Evolutionary conservation across 2,797 vertebrate genomes (phyloP), one percentile per base, ranked within the genome.

Genomic region (Myripristis murdjan): DNA sequence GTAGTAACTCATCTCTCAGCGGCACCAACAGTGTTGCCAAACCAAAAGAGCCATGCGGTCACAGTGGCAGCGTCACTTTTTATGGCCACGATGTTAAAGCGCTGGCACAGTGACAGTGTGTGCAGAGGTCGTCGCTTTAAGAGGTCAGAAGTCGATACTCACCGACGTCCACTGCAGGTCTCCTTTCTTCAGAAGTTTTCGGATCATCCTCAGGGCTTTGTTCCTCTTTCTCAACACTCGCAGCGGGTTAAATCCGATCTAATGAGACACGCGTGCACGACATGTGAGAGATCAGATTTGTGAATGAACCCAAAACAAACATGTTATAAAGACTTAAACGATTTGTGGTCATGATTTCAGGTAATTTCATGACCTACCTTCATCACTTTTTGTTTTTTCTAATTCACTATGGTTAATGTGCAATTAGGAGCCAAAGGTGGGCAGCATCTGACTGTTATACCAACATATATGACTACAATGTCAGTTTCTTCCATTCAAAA

Each of bases 201-300:
- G 94, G 47, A 99, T 96, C 91, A 93, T 96, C 82, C 94, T 94
- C 73, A 99, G 58, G 16, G 97, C 97, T 88, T 97, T 99, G 73
- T 99, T 99, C 66, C 97, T 96, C 84, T 99, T 98, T 24, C 96
- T 96, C 74, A 99, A 83, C 56, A 99, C 83, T 82, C 95, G 94
- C 83, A 95, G 64, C 2, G 98, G 97, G 74, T 89, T 97, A 77
- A 99, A 97, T 22, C 96, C 97, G 23, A 97, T 86, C 98, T 99
- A 87, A 44, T 89, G 77, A 84, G n/a, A 51, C 70, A 44, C 10
- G 35, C 12, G 44, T 6, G 1, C 41, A 52, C 14, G 5, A 1
- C 12, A 70, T 3, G 18, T 44, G 44, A n/a, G n/a, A 62, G 7
- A 62, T 44, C 43, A 16, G n/a, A 16, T 5, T n/a, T 44, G 1